A percentile compares a stretch with the other conserved stretches of the same genome.
phyloP scores from a whole-genome alignment of 2,113 vertebrate species.

The Zosterops pallidus region DNA sequence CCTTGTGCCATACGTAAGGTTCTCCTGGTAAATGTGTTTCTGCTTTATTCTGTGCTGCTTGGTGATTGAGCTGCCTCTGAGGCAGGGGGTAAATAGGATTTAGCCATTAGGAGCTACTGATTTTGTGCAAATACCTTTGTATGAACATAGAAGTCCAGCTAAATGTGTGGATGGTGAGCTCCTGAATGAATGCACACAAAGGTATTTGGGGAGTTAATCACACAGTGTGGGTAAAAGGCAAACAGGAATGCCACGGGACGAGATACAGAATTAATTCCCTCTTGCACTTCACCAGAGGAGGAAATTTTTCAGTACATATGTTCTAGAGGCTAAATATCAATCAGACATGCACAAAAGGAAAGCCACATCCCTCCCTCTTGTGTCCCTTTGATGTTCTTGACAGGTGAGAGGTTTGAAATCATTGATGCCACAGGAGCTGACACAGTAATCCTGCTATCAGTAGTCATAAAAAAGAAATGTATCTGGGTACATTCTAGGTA shows the following conservation, averaged over 20 bases:
- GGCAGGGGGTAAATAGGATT: background rate
- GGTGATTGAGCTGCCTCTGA: background rate
- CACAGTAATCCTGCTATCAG: background rate
- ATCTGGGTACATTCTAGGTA: background rate
- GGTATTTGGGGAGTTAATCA: background rate
- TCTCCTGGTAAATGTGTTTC: background rate
- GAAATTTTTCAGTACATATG: background rate
- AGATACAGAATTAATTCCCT: background rate
- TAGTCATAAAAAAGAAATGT: background rate
- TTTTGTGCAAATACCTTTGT: background rate
- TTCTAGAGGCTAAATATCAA: background rate
- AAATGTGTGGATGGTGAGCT: background rate
- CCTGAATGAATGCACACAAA: background rate
- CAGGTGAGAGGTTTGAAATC: background rate
- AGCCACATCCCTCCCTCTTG: background rate
- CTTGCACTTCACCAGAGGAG: background rate
- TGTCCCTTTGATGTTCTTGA: background rate
- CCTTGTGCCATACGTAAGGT: background rate
- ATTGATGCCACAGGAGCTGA: background rate
- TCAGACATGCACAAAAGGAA: background rate
- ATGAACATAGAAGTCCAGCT: background rate
- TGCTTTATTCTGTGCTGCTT: background rate
- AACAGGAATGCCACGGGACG: background rate
- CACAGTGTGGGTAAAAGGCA: background rate
- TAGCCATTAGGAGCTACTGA: background rate